Base-by-base conservation (phyloP, 2,888 invertebrate genomes). In the Thelaira solivaga region DNA sequence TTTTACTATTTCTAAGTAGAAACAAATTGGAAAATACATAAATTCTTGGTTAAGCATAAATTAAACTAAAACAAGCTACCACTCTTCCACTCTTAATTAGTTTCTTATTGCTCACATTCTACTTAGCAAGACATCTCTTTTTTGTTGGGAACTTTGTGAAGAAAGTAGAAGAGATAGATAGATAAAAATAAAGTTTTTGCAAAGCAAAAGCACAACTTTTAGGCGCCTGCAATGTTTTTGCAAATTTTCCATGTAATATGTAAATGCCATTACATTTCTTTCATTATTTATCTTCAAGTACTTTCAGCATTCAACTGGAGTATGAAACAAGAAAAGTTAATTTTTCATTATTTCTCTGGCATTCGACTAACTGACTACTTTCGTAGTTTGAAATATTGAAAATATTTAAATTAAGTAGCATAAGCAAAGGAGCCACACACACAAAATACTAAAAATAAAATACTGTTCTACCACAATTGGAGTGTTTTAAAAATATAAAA, bases 211-310 rank as follows among this genome's bases (percentile, higher is more conserved):
- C 22, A 47, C 13, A 72, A 64, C 43, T 69, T 57, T 49, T n/a
- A 13, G 10, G 45, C 10, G 26, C 36, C 62, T n/a, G 22, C 18
- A 13, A n/a, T 29, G 20, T 55, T 47, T 20, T 57, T 26, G 26
- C 10, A 26, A n/a, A 49, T 13, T 49, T 49, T 5, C 13, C 39
- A 51, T 16, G 41, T n/a, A 24, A 57, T 51, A 71, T 57, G 62
- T 36, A 64, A 64, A 72, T 72, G 62, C 45, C 18, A 59, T 22
- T 59, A 49, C 2, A 41, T 39, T 69, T 47, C n/a, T n/a, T n/a
- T 11, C 11, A n/a, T 45, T 64, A 18, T 72, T 72, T 71, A 53
- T 39, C 13, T 34, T 24, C 6, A 10, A 26, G 39, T 20, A 16
- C 11, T n/a, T n/a, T 10, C 2, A 41, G 41, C n/a, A 18, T 18